These are phyloP conservation scores for Agrotis clavis DNA, from an alignment of 2,888 invertebrate species.

Conservation along the genomic window DNA sequence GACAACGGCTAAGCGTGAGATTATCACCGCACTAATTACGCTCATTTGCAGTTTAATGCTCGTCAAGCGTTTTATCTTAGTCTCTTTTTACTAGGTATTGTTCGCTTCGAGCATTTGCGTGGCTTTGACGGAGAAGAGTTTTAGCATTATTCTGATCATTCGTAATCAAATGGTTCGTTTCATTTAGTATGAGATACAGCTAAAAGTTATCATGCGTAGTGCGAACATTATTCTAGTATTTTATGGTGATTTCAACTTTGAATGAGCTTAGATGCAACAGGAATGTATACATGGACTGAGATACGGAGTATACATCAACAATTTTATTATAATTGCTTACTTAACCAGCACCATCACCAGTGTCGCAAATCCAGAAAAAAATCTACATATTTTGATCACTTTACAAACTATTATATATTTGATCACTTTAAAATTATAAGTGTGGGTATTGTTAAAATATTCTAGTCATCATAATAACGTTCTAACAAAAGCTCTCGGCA, in stretches of 20 bases:
- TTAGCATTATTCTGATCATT: neutral
- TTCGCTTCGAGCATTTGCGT: constrained; percentile 25
- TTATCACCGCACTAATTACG: constrained; percentile 66
- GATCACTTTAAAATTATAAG: too few relatives aligned
- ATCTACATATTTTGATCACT: too few relatives aligned
- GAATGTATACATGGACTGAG: too few relatives aligned
- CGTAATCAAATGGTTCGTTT: neutral
- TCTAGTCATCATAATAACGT: constrained; percentile 30
- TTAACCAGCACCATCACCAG: too few relatives aligned
- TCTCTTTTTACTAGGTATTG: constrained; percentile 51
- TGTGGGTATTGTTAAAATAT: constrained; percentile 46
- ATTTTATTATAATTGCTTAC: neutral
- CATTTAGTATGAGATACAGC: neutral
- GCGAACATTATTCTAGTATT: neutral
- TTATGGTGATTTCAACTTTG: neutral
- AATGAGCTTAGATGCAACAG: neutral
- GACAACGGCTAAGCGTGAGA: constrained; percentile 63
- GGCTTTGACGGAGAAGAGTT: constrained; percentile 1
- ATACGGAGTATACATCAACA: too few relatives aligned
- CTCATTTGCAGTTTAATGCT: constrained; percentile 66
- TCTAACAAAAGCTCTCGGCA: constrained; percentile 16
- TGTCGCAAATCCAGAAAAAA: too few relatives aligned
- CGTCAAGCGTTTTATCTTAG: constrained; percentile 47
- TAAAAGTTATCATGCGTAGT: neutral
- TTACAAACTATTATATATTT: too few relatives aligned